Evolutionary conservation across 2,797 vertebrate species (phyloP).

Genomic region (Melanotaenia pygmaea): DNA sequence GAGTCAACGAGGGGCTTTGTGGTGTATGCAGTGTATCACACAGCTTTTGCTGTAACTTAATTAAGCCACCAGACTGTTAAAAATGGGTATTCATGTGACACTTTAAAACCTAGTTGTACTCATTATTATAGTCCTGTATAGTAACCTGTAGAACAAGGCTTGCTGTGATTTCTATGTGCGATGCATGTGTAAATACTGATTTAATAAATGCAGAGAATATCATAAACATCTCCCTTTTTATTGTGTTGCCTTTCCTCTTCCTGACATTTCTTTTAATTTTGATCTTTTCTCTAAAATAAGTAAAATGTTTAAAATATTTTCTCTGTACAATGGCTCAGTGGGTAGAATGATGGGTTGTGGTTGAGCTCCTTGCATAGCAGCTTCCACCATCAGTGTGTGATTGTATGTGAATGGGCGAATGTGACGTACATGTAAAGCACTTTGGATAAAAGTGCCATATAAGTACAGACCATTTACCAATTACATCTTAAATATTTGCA

Average conservation of each 20-base stretch:
- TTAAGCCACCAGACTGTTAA: neutral
- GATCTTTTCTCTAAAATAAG: neutral
- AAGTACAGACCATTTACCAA: too few relatives aligned
- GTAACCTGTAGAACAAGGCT: neutral
- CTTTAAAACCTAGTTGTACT: neutral
- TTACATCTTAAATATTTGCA: neutral
- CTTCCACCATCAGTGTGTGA: too few relatives aligned
- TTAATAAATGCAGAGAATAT: slow-evolving; percentile 17
- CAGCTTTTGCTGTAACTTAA: neutral
- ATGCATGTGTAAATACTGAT: slow-evolving; percentile 37
- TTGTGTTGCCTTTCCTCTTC: neutral
- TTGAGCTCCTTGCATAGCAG: too few relatives aligned
- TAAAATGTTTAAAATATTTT: neutral
- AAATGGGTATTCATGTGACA: neutral
- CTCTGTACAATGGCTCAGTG: neutral
- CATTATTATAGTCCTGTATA: neutral
- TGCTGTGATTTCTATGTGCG: slow-evolving; percentile 25
- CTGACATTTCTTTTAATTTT: neutral
- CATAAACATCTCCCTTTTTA: neutral
- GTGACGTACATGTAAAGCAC: too few relatives aligned
- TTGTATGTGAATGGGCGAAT: too few relatives aligned
- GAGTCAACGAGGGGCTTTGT: neutral
- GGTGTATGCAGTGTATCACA: neutral
- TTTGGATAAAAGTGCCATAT: too few relatives aligned
- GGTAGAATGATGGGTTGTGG: too few relatives aligned